Percentiles rank a stretch among this genome's conserved stretches.
phyloP scores from a whole-genome alignment of 1,140 invertebrate species.

The Philopotamus ludificatus region DNA sequence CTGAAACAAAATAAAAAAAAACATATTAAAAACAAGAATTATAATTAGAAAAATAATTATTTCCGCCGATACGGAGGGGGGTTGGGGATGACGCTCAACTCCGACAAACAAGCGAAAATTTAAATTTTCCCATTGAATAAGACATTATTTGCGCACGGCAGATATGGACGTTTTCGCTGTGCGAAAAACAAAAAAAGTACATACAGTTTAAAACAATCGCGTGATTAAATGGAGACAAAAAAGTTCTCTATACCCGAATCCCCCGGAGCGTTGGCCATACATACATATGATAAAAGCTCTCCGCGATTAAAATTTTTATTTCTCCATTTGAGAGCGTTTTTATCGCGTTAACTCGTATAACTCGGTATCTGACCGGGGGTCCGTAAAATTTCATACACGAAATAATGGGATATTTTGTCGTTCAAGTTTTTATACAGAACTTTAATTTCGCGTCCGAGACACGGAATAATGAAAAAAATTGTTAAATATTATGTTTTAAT shows the following conservation, averaged over 20 bases:
- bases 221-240: too few relatives aligned
- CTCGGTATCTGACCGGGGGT: conserved; percentile 4
- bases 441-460: background rate
- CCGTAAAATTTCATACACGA: conserved; percentile 24
- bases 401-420: conserved; percentile 15
- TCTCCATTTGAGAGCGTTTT: conserved; percentile 26
- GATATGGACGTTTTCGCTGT: conserved; percentile 10
- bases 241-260: too few relatives aligned
- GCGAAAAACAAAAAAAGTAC: conserved; percentile 2
- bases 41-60: too few relatives aligned
- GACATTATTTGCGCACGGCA: conserved; percentile 10
- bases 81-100: too few relatives aligned
- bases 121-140: too few relatives aligned
- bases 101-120: too few relatives aligned
- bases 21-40: background rate
- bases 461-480: too few relatives aligned
- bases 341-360: background rate
- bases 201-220: background rate
- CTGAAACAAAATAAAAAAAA: background rate
- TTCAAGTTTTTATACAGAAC: background rate
- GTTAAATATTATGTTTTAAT: too few relatives aligned
- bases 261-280: background rate
- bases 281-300: conserved; percentile 36
- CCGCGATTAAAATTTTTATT: conserved; percentile 37
- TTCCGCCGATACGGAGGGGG: too few relatives aligned